Evolutionary conservation across 2,113 vertebrate genomes (phyloP).

Genomic region (Crotalus horridus): DNA sequence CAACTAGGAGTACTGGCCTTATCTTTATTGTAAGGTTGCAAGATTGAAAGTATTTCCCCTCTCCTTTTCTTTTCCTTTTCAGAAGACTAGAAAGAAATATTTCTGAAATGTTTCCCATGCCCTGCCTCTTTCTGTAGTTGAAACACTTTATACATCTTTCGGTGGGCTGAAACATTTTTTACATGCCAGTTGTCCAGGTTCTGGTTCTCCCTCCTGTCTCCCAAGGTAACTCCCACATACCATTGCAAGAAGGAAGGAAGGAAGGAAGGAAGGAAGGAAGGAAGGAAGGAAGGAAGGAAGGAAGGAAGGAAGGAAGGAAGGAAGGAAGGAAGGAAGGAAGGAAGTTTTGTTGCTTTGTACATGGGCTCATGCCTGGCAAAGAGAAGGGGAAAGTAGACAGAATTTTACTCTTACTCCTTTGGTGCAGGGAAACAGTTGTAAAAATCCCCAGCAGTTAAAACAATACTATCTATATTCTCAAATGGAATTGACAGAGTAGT

Average conservation of each 20-base stretch:
- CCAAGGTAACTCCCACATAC: background rate
- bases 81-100: background rate
- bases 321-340: background rate
- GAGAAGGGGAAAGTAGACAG: background rate
- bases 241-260: constrained; percentile 4
- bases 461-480: background rate
- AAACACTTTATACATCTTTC: background rate
- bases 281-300: too few relatives aligned
- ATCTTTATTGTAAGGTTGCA: background rate
- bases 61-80: background rate
- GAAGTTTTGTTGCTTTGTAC: background rate
- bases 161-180: background rate
- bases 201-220: background rate
- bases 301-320: background rate
- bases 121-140: background rate
- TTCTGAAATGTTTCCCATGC: background rate
- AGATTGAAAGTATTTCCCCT: background rate
- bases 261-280: too few relatives aligned
- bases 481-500: background rate
- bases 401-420: background rate
- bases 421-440: background rate
- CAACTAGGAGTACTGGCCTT: background rate
- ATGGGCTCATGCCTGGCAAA: background rate
- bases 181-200: background rate
- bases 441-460: background rate